These are phyloP conservation scores for Chirona hameri DNA, from an alignment of 2,888 invertebrate genomes.

Conservation along the genomic window DNA sequence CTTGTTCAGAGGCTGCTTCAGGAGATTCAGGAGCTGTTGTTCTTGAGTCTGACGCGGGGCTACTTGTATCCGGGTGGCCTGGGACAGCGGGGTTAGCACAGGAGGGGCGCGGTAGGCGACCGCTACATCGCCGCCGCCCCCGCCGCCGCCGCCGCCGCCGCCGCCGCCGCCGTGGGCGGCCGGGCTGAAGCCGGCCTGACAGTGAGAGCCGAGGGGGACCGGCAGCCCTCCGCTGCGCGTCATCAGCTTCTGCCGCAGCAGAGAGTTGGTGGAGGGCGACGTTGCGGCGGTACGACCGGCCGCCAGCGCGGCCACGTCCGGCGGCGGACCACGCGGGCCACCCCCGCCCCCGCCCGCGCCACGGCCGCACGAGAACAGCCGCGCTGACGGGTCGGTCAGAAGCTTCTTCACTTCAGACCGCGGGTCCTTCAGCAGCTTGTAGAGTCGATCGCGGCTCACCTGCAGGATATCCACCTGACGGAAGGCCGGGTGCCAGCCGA, in stretches of 20 bases:
- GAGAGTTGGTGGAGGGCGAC: neutral
- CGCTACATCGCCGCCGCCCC: neutral
- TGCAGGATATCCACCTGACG: neutral
- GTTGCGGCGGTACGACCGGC: neutral
- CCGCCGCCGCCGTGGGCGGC: neutral
- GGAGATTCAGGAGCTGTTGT: neutral
- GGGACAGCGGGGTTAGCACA: neutral
- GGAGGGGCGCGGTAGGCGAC: neutral
- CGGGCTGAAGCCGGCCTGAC: neutral
- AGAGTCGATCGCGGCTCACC: constrained; percentile 12
- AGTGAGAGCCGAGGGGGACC: neutral
- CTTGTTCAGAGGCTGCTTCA: neutral
- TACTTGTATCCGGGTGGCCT: neutral
- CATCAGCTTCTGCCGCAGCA: constrained; percentile 25
- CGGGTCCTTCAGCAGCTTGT: constrained; percentile 23
- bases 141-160: neutral
- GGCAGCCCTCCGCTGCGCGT: neutral
- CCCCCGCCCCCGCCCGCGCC: neutral
- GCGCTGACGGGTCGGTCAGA: neutral
- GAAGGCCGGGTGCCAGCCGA: constrained; percentile 25
- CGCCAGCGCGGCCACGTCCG: neutral
- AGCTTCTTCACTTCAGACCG: neutral
- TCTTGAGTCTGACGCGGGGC: neutral
- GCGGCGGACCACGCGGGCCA: neutral
- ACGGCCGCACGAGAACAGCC: neutral